These are phyloP conservation scores for Erebia epiphron DNA, from an alignment of 2,888 invertebrate genomes.

Conservation along the genomic window DNA sequence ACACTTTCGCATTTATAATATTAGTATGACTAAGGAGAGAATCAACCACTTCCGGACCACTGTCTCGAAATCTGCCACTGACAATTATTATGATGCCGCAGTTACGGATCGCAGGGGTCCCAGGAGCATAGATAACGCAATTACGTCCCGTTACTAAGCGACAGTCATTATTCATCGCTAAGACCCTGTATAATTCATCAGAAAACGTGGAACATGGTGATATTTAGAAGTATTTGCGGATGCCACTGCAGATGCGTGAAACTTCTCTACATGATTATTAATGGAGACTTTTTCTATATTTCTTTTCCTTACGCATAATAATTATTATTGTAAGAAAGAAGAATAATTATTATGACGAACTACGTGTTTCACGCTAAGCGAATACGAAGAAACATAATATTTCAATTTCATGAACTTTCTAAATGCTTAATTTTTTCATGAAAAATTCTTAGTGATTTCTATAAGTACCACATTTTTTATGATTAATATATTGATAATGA, in stretches of 20 bases:
- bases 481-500: no score
- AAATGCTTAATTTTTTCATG: no score
- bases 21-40: neutral
- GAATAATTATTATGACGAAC: neutral
- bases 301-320: neutral
- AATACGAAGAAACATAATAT: neutral
- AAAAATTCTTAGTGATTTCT: no score
- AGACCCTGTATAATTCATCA: constrained; percentile 63
- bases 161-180: constrained; percentile 72
- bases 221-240: constrained; percentile 38
- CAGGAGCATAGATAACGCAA: constrained; percentile 74
- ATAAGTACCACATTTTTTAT: no score
- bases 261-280: constrained; percentile 45
- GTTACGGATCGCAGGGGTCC: constrained; percentile 70
- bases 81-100: constrained; percentile 76
- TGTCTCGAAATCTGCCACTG: constrained; percentile 48
- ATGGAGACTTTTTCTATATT: constrained; percentile 33
- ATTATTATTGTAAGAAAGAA: no score
- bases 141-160: constrained; percentile 75
- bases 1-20: no score
- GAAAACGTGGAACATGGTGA: constrained; percentile 37
- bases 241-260: constrained; percentile 46
- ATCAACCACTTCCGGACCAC: constrained; percentile 14
- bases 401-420: no score
- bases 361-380: neutral